phyloP scores from a whole-genome alignment of 2,113 vertebrate species.

The Euleptes europaea region DNA sequence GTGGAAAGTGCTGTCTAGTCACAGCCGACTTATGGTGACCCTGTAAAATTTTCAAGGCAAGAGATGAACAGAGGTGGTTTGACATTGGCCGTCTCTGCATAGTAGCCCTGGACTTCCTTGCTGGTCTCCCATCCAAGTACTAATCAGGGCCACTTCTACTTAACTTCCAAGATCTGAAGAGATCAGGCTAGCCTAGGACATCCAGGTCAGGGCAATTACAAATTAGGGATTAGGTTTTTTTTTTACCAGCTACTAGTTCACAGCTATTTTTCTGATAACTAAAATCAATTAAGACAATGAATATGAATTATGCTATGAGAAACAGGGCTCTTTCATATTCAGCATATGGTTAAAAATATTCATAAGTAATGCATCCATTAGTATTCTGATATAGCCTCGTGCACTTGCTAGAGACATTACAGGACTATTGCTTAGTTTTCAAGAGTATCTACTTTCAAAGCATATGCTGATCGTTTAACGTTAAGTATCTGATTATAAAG shows the following conservation, averaged over 20 bases:
- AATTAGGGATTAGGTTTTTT: conserved; percentile 43
- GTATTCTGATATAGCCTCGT: conserved; percentile 40
- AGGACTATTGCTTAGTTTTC: conserved; percentile 56
- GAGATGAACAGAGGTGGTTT: too few relatives aligned
- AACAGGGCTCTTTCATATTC: conserved; percentile 41
- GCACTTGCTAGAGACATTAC: conserved; percentile 58
- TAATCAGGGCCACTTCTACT: too few relatives aligned
- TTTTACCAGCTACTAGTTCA: conserved; percentile 61
- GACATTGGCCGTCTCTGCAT: too few relatives aligned
- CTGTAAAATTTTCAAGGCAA: too few relatives aligned
- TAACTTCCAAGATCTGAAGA: too few relatives aligned
- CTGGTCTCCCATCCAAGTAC: too few relatives aligned
- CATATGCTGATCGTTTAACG: conserved; percentile 68
- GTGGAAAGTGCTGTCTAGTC: too few relatives aligned
- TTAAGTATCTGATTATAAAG: conserved; percentile 54
- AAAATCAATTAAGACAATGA: conserved; percentile 56
- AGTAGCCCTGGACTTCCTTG: too few relatives aligned
- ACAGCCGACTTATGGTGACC: too few relatives aligned
- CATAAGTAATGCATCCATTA: conserved; percentile 44
- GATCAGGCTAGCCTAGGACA: too few relatives aligned
- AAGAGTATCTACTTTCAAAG: conserved; percentile 56
- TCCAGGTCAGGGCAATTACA: neutral
- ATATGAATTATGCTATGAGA: conserved; percentile 67
- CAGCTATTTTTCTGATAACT: conserved; percentile 67
- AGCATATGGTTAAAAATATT: conserved; percentile 31